Base-by-base conservation (phyloP, 2,888 invertebrate species). In the Mythimna loreyi region DNA sequence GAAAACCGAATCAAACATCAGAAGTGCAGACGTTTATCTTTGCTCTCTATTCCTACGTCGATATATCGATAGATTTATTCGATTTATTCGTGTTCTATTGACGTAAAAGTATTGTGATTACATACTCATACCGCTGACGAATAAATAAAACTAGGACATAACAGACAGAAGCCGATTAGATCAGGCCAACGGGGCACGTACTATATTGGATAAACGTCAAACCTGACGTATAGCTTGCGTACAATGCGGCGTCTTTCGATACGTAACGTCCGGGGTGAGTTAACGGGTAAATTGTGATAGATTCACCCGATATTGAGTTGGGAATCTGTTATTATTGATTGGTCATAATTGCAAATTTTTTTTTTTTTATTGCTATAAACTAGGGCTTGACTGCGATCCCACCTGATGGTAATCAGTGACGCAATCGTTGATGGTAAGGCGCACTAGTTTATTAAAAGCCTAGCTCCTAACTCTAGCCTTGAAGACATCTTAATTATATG, bases 201-300 rank as follows among this genome's bases (percentile, higher is more conserved):
- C 85, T 92, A 89, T 94, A 94, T 94, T 94, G 94, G 94, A 93
- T 94, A 92, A 92, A 91, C 90, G 94, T 94, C 94, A 94, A 92
- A 91, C 83, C 89, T 94, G 94, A 94, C 93, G 87, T 92, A 94
- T 92, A 86, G 88, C 84, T 80, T 89, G 90, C 89, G 88, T 89
- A 87, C 83, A 83, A 78, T 78, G 83, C 84, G 85, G 80, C 78
- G 85, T 89, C 91, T 89, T 87, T 83, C 79, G 82, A 80, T 82
- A 80, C 47, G 71, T 64, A 70, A 76, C 60, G 60, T 55, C 62
- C 69, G 80, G 81, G 64, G 45, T 78, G 86, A 85, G 82, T 72
- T 60, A 80, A n/a, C 66, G 65, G 64, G 68, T 67, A 60, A 40
- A 68, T 52, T 55, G 30, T 78, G 65, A 76, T 81, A 69, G 63